phyloP scores from a whole-genome alignment of 2,113 vertebrate species.

The Muntiacus reevesi region DNA sequence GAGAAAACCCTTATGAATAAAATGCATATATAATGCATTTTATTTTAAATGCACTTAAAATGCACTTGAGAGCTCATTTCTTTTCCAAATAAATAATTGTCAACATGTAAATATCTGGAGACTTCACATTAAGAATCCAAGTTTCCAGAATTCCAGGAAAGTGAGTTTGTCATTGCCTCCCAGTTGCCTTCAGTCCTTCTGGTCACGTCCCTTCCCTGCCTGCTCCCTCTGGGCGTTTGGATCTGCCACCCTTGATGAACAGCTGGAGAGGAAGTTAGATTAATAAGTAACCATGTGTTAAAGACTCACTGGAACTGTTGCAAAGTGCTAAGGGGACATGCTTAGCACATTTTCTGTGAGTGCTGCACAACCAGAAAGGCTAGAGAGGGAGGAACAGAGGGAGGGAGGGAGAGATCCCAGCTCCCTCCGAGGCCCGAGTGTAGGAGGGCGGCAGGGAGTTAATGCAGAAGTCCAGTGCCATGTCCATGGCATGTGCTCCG shows the following conservation, averaged over 20 bases:
- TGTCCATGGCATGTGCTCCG: fast-evolving
- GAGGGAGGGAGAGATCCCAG: not conserved
- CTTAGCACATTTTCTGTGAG: not conserved
- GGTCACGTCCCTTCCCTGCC: fast-evolving
- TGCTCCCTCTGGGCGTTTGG: not conserved
- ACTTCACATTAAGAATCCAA: not conserved
- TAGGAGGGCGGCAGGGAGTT: not conserved
- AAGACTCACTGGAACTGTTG: not conserved
- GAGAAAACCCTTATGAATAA: not conserved
- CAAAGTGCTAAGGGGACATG: not conserved
- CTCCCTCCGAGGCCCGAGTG: not conserved
- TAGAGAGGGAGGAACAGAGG: not conserved
- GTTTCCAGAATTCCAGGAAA: not conserved
- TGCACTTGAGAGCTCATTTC: not conserved
- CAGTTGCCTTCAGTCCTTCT: too few relatives aligned
- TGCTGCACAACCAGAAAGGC: not conserved
- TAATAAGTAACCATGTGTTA: not conserved
- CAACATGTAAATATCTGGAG: not conserved
- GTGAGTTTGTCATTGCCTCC: not conserved
- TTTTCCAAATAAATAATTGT: not conserved
- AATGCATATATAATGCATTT: not conserved
- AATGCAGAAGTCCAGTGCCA: not conserved
- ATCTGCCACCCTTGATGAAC: not conserved
- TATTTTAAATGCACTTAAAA: not conserved
- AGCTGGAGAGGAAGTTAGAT: not conserved